phyloP scores from a whole-genome alignment of 2,888 invertebrate genomes.

The Notodonta ziczac region DNA sequence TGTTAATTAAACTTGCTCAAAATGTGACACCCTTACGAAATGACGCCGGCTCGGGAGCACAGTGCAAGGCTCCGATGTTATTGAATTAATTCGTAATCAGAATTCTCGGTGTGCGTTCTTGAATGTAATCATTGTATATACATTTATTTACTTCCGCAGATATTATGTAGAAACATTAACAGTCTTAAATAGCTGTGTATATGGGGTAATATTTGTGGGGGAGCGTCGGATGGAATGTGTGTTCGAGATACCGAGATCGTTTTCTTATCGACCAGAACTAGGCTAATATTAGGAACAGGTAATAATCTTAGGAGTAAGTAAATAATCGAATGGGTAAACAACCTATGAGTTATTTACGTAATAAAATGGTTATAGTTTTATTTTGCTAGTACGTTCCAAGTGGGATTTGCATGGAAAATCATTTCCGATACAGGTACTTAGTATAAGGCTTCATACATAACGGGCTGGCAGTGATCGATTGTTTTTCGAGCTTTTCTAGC shows the following conservation, averaged over 20 bases:
- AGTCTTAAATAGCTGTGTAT: conserved; percentile 35
- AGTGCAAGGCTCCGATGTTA: conserved; percentile 81
- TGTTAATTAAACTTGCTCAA: conserved; percentile 85
- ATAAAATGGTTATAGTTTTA: background rate
- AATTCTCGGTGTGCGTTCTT: conserved; percentile 78
- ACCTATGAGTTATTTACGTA: background rate
- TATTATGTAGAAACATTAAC: conserved; percentile 45
- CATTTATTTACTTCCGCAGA: conserved; percentile 59
- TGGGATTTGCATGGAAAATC: background rate
- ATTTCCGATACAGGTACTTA: no score
- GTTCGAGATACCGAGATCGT: conserved; percentile 9
- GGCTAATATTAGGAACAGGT: conserved; percentile 3
- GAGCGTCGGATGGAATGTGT: background rate
- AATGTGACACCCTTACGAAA: conserved; percentile 84
- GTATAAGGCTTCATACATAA: no score
- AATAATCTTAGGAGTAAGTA: conserved; percentile 11
- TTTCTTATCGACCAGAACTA: conserved; percentile 7
- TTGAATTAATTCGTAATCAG: conserved; percentile 84
- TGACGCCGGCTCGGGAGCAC: conserved; percentile 76
- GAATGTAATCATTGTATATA: conserved; percentile 68
- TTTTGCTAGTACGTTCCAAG: background rate
- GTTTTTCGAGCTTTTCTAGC: no score
- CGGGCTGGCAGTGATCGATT: no score
- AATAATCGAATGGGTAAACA: background rate
- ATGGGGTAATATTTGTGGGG: conserved; percentile 6